Base-by-base conservation (phyloP, 1,140 invertebrate species). In the Ceratina calcarata region DNA sequence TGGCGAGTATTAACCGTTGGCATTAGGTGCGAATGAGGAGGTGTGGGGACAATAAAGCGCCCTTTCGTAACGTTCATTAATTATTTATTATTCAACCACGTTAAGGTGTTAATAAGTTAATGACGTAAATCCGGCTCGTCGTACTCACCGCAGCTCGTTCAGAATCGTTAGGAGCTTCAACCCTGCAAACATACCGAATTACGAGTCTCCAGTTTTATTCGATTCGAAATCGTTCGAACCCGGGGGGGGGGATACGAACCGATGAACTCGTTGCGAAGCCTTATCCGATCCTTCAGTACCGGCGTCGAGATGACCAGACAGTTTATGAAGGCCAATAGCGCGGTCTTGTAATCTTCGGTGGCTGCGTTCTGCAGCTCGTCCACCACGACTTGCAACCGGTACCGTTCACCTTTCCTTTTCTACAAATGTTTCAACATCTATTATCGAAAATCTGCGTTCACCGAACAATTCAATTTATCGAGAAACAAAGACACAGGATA, bases 291-390 rank as follows among this genome's bases (percentile, higher is more conserved):
- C 78, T 97, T 96, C 62, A 98, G 94, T 20, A 96, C 94, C 18
- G 96, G 95, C 13, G 97, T 97, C n/a, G 97, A 97, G 87, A 98
- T 97, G 89, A 99, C 97, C 89, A 99, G 95, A 91, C 98, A 99
- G 94, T 99, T 99, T 93, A 99, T 96, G 93, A 99, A 98, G 58
- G 97, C 97, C 86, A 99, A 94, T 64, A 99, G 92, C 15, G 97
- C 96, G 7, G 97, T 97, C 94, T 97, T 97, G 94, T 99, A 99
- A 88, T 98, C 97, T 45, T 96, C 93, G 45, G 95, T 95, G 37
- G 95, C 94, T 4, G 97, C 95, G 88, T 95, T 95, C 88, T 96
- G 95, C 85, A 99, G 93, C 93, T 99, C 98, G 74, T 96, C 95
- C 64, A 99, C 96, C 62, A 99, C 95, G 82, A 98, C 94, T 86